Conservation (phyloP, 2,113 vertebrate genomes). For the Petrocephalus microphthalmus region DNA sequence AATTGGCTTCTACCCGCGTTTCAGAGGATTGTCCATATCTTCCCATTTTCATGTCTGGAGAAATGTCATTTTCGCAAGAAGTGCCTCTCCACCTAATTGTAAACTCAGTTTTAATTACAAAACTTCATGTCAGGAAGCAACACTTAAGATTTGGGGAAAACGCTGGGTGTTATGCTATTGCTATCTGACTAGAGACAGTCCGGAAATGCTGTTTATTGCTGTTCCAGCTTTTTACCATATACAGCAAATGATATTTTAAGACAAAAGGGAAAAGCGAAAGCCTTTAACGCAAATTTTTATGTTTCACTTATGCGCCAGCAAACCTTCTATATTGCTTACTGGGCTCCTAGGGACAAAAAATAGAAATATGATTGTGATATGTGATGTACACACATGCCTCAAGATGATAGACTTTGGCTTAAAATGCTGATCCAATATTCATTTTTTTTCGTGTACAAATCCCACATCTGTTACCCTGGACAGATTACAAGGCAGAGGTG, state of each 20-base stretch:
- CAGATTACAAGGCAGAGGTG: constrained; percentile 30
- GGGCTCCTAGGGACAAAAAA: not conserved
- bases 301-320: not conserved
- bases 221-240: not conserved
- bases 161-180: not conserved
- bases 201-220: not conserved
- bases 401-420: constrained; percentile 38
- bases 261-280: not conserved
- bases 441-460: constrained; percentile 46
- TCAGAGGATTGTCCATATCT: constrained; percentile 24
- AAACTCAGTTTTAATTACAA: not conserved
- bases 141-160: not conserved
- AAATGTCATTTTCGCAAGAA: not conserved
- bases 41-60: not conserved
- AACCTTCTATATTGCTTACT: constrained; percentile 14
- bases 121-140: not conserved
- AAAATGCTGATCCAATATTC: constrained; percentile 39
- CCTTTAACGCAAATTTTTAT: not conserved
- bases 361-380: not conserved
- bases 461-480: constrained; percentile 38
- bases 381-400: constrained; percentile 25
- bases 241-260: not conserved
- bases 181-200: not conserved
- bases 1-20: constrained; percentile 31
- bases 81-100: not conserved